Conservation (phyloP, 2,797 vertebrate species). For the Phoeniculus purpureus region DNA sequence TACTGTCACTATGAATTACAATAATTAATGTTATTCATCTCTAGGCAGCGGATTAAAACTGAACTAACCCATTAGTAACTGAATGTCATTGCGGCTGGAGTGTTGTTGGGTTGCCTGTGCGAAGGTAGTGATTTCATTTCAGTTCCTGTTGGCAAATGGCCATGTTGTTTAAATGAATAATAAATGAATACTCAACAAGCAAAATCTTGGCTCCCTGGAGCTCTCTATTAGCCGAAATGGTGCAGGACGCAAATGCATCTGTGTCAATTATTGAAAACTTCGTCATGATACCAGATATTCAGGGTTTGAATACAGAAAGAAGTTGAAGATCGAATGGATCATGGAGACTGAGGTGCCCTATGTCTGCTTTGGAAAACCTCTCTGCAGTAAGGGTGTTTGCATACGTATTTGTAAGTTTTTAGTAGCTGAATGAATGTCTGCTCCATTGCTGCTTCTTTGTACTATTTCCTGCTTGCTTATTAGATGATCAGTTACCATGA, state of each 20-base stretch:
- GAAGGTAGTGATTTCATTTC: constrained; percentile 66
- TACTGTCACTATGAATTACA: constrained; percentile 70
- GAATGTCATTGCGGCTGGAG: constrained; percentile 52
- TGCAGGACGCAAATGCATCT: background rate
- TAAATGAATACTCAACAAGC: constrained; percentile 64
- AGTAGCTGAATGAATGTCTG: background rate
- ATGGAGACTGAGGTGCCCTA: background rate
- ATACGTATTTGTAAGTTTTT: background rate
- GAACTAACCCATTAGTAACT: constrained; percentile 66
- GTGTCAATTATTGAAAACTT: constrained; percentile 52
- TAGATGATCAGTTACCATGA: constrained; percentile 1
- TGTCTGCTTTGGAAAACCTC: background rate
- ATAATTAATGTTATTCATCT: constrained; percentile 72
- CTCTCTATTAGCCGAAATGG: constrained; percentile 42
- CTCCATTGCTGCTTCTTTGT: background rate
- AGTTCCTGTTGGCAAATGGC: constrained; percentile 60
- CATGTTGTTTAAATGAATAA: constrained; percentile 63
- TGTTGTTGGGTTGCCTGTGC: constrained; percentile 42
- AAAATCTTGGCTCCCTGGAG: constrained; percentile 43
- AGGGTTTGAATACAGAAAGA: background rate
- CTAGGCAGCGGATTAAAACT: constrained; percentile 62
- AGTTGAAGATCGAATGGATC: background rate
- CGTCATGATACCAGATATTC: constrained; percentile 23
- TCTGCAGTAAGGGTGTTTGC: background rate
- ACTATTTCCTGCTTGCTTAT: constrained; percentile 18